Conservation (phyloP, 2,797 vertebrate genomes). For the Botia kubotai region DNA sequence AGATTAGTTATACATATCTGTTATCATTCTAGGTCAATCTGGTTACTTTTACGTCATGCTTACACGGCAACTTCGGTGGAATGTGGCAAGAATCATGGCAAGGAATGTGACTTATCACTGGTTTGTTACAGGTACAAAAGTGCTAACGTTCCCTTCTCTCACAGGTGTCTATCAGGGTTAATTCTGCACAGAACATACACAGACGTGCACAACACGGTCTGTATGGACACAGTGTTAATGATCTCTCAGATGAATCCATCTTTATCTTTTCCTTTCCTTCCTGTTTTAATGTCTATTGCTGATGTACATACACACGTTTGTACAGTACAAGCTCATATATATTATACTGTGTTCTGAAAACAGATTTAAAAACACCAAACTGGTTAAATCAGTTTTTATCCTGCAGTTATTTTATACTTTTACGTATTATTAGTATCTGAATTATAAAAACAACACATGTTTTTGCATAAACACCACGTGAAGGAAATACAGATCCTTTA, state of each 20-base stretch:
- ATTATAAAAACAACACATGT: no score
- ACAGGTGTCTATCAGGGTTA: not conserved
- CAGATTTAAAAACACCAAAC: no score
- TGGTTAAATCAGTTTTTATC: no score
- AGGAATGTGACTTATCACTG: constrained; percentile 13
- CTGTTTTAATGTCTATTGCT: not conserved
- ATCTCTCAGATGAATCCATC: not conserved
- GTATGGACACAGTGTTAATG: not conserved
- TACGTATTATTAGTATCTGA: no score
- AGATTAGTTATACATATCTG: not conserved
- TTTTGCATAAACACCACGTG: not conserved
- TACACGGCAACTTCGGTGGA: constrained; percentile 28
- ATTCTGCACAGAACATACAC: not conserved
- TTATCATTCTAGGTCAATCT: not conserved
- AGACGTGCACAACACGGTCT: not conserved
- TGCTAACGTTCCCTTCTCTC: not conserved
- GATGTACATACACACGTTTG: no score
- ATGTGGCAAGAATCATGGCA: constrained; percentile 22
- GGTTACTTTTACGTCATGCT: not conserved
- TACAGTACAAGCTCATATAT: no score
- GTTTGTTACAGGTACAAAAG: not conserved
- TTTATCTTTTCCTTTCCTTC: not conserved
- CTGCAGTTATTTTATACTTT: no score
- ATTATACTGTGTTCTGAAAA: no score
- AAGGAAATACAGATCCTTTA: not conserved